Base-by-base conservation (phyloP, 53 echinoderm and acorn worm genomes). In the Stichopus horrens region DNA sequence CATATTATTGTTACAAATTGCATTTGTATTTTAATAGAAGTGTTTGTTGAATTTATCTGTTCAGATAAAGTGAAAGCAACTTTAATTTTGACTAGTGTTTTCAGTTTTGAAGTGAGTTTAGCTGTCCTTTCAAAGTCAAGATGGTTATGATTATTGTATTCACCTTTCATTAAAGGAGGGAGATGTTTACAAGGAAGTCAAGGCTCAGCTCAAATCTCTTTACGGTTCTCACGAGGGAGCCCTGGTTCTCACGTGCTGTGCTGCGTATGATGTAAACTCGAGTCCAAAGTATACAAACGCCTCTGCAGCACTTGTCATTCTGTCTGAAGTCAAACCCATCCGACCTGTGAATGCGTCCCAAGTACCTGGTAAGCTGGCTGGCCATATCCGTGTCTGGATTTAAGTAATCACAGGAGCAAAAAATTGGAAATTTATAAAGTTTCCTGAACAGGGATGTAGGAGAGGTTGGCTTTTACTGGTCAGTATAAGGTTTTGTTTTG, bases 181-280 rank as follows among this genome's bases (percentile, higher is more conserved):
- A 9, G 98, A 98, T 73, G 52, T 90, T 37, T 93, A 81, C 78
- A 93, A 93, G 59, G 66, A 77, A 55, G 74, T 98, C 14, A 73
- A 56, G 9, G 77, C 90, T 14, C 79, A 52, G 11, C 95, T 94
- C 18, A 73, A 91, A 23, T 53, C 88, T 8, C 76, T 53, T 8
- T 67, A 86, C 1, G 79, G 74, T 9, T 83, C 83, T 4, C 90
- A 91, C 76, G 52, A 77, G 56, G 96, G 95, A 6, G 91, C 91
- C 7, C 71, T 98, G 21, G 60, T 98, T 53, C 88, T 98, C 5
- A 89, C 94, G 0, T 98, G 98, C 73, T 98, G 98, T 79, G 94
- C 94, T 51, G 86, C 98, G 5, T 53, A 87, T 8, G 95, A 95
- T 7, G 83, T 94, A 9, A 98, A 95, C 86, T 89, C 91, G 10